These are phyloP conservation scores for Drosophila lacertosa DNA, from an alignment of 1,140 invertebrate species.

Conservation along the genomic window DNA sequence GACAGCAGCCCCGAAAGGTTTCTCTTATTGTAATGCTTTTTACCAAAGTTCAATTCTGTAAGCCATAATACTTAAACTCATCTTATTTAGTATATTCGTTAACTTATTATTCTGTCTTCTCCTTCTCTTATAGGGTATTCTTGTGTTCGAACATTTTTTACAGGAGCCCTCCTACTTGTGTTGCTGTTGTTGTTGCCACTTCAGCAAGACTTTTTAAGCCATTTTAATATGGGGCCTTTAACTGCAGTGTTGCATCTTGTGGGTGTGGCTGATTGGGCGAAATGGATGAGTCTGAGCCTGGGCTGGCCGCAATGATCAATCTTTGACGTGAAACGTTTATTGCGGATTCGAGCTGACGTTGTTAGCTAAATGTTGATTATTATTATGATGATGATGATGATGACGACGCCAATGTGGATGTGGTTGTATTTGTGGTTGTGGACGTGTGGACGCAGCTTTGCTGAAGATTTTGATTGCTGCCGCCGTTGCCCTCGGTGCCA, in stretches of 20 bases:
- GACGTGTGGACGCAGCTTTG: conserved; percentile 45
- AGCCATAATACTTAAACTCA: too few species aligned
- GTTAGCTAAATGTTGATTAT: conserved; percentile 53
- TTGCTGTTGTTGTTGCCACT: conserved; percentile 57
- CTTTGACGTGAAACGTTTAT: conserved; percentile 66
- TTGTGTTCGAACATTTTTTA: background rate
- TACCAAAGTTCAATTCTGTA: too few species aligned
- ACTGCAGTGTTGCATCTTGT: conserved; percentile 56
- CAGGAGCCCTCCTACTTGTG: conserved; percentile 8
- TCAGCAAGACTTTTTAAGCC: conserved; percentile 59
- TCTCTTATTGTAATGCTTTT: too few species aligned
- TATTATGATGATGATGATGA: conserved; percentile 40
- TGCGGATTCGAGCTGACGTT: conserved; percentile 37
- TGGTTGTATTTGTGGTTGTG: conserved; percentile 29
- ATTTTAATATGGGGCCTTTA: conserved; percentile 55
- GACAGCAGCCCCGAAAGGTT: too few species aligned
- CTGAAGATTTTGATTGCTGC: conserved; percentile 66
- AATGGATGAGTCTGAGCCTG: conserved; percentile 66
- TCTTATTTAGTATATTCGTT: too few species aligned
- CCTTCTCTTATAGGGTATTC: background rate
- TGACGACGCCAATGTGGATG: conserved; percentile 31
- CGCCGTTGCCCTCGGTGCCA: conserved; percentile 44
- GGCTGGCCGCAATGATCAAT: conserved; percentile 67
- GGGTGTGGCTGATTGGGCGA: conserved; percentile 76
- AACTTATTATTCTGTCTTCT: too few species aligned